These are phyloP conservation scores for Nemotelus nigrinus DNA, from an alignment of 2,888 invertebrate species.

Conservation along the genomic window DNA sequence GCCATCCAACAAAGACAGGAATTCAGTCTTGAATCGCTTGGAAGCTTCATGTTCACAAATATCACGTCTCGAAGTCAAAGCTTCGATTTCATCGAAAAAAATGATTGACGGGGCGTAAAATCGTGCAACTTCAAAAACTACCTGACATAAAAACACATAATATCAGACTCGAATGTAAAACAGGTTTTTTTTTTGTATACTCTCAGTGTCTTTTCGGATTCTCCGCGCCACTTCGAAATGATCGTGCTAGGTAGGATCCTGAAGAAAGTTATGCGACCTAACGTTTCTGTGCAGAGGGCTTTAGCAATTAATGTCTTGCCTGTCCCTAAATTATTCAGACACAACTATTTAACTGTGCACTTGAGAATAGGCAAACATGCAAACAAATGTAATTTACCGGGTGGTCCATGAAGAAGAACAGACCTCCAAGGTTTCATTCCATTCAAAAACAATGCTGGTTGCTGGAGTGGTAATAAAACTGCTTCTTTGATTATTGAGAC, in stretches of 20 bases:
- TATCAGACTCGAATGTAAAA: too few species aligned
- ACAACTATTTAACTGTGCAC: background rate
- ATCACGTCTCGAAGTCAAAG: conserved; percentile 76
- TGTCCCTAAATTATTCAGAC: conserved; percentile 67
- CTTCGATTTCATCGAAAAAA: conserved; percentile 93
- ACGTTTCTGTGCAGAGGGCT: conserved; percentile 84
- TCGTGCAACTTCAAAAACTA: conserved; percentile 87
- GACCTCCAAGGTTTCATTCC: conserved; percentile 86
- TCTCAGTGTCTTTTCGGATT: conserved; percentile 92
- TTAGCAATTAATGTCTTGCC: conserved; percentile 92
- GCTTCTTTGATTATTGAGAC: conserved; percentile 86
- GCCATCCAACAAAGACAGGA: conserved; percentile 89
- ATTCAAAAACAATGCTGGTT: conserved; percentile 77
- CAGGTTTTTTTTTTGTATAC: conserved; percentile 62
- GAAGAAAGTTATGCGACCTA: conserved; percentile 79
- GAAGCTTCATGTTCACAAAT: conserved; percentile 86
- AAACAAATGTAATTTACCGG: conserved; percentile 56
- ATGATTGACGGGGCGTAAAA: conserved; percentile 88
- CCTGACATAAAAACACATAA: conserved; percentile 64
- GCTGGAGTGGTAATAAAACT: conserved; percentile 80
- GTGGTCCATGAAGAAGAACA: conserved; percentile 71
- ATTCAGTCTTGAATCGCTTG: conserved; percentile 86
- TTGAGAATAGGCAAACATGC: too few species aligned
- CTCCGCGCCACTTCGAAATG: conserved; percentile 96
- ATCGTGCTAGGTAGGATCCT: conserved; percentile 89